Evolutionary conservation across 2,797 vertebrate species (phyloP).

Genomic region (Morus bassanus): DNA sequence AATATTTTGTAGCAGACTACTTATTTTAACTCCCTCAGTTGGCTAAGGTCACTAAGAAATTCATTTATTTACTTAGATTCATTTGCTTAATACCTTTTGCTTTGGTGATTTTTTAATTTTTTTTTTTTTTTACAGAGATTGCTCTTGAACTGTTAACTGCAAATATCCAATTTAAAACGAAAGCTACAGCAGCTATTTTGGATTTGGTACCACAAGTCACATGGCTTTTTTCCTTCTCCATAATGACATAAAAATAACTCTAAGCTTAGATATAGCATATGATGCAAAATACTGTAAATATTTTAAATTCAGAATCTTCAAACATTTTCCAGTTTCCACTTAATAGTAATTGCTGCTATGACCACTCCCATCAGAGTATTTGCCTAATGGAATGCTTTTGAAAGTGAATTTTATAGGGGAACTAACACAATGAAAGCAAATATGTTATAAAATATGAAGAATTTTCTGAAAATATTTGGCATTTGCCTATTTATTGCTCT

Average conservation of each 20-base stretch:
- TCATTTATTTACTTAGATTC: background rate
- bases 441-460: background rate
- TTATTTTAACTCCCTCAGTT: background rate
- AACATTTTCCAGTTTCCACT: background rate
- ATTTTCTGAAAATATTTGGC: background rate
- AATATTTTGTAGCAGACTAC: background rate
- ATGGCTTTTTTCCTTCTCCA: background rate
- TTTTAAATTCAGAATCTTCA: background rate
- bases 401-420: background rate
- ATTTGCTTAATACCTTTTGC: background rate
- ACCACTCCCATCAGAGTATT: background rate
- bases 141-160: background rate
- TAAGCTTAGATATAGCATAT: background rate
- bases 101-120: background rate
- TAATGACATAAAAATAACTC: background rate
- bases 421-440: background rate
- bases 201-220: background rate
- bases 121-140: background rate
- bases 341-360: background rate
- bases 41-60: background rate
- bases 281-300: background rate
- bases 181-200: background rate
- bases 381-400: background rate
- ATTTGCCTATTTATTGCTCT: background rate
- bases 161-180: background rate